A percentile compares a stretch with the other conserved stretches of the same genome.
phyloP scores from a whole-genome alignment of 1,140 invertebrate genomes.

The Elymnias hypermnestra region DNA sequence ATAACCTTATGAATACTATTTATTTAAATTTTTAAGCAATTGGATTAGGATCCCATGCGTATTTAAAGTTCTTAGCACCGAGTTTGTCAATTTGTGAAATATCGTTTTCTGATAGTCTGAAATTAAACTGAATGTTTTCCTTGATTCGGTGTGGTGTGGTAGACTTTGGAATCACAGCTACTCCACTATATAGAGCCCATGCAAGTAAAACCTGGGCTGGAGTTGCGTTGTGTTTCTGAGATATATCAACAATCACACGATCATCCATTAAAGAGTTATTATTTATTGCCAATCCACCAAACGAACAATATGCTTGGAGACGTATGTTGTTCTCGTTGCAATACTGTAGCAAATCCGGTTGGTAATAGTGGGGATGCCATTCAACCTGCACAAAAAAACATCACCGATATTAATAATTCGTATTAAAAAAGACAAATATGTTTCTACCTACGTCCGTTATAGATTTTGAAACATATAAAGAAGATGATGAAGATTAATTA shows the following conservation, averaged over 20 bases:
- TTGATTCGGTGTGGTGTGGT: constrained; percentile 78
- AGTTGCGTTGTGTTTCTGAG: constrained; percentile 76
- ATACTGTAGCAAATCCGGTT: constrained; percentile 79
- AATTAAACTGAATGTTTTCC: constrained; percentile 82
- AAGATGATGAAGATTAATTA: no score
- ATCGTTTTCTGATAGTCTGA: constrained; percentile 73
- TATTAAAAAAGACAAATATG: no score
- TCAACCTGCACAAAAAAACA: constrained; percentile 80
- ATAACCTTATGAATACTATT: no score
- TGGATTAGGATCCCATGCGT: constrained; percentile 82
- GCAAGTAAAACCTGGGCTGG: constrained; percentile 82
- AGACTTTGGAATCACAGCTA: constrained; percentile 85
- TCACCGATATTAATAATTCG: no score
- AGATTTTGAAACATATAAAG: no score
- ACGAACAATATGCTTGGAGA: constrained; percentile 87
- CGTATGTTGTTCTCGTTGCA: constrained; percentile 82
- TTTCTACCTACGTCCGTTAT: no score
- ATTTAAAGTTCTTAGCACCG: constrained; percentile 75
- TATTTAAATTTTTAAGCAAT: constrained; percentile 22
- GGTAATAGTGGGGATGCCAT: constrained; percentile 86
- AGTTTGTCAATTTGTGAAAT: constrained; percentile 78
- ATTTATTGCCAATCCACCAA: constrained; percentile 80
- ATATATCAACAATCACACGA: constrained; percentile 76
- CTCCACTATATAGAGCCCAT: constrained; percentile 82
- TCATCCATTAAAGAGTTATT: constrained; percentile 78